Conservation (phyloP, 2,888 invertebrate genomes). For the Epinotia ramella region DNA sequence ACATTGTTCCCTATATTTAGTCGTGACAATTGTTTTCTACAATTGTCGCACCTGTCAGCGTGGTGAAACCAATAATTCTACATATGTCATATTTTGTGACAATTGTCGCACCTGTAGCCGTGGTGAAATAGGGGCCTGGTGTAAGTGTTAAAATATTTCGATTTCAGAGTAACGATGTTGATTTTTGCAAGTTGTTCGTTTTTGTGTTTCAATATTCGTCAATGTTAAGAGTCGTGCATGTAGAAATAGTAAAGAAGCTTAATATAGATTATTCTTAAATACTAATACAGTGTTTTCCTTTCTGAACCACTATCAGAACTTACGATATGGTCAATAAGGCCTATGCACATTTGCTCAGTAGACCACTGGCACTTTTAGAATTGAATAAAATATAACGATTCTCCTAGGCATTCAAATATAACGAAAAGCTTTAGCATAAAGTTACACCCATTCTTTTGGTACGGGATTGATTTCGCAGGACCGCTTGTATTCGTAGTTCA, state of each 20-base stretch:
- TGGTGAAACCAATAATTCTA: too few relatives aligned
- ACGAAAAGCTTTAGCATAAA: neutral
- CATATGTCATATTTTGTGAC: too few relatives aligned
- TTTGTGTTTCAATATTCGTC: constrained; percentile 2
- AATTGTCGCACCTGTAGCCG: too few relatives aligned
- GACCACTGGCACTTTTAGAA: too few relatives aligned
- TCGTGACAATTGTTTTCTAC: too few relatives aligned
- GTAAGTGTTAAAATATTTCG: too few relatives aligned
- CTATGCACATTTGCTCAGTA: neutral
- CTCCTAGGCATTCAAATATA: neutral
- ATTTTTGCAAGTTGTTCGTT: constrained; percentile 1
- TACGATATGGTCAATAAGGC: neutral
- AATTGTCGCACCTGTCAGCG: too few relatives aligned
- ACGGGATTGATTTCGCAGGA: neutral
- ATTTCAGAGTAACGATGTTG: neutral
- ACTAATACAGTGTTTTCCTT: neutral
- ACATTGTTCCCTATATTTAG: too few relatives aligned
- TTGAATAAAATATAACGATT: too few relatives aligned
- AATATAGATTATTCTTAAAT: constrained; percentile 1
- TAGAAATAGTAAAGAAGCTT: constrained; percentile 7
- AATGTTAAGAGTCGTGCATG: constrained; percentile 31
- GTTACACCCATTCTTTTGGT: neutral
- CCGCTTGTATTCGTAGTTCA: neutral
- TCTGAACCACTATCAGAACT: neutral
- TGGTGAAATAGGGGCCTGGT: too few relatives aligned